A percentile compares a stretch with the other conserved stretches of the same genome.
Evolutionary conservation across 2,113 vertebrate genomes (phyloP).

Genomic region (Eurypyga helias): DNA sequence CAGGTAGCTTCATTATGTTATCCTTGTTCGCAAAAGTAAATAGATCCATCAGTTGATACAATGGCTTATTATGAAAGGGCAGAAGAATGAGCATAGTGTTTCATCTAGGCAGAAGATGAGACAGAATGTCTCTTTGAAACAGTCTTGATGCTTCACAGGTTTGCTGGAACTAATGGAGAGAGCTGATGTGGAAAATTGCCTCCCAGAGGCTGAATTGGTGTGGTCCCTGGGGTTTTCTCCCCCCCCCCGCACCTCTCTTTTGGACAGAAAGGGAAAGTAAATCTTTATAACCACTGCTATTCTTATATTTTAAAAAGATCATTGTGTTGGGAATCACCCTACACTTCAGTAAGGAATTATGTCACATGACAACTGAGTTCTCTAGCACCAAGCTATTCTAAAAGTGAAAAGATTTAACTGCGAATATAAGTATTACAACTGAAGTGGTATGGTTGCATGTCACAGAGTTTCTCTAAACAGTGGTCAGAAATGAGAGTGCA

Average conservation of each 20-base stretch:
- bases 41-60: not conserved
- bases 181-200: constrained; percentile 19
- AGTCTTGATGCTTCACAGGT: constrained; percentile 9
- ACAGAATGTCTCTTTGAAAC: constrained; percentile 24
- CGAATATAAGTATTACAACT: not conserved
- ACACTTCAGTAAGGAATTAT: not conserved
- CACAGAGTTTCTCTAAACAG: not conserved
- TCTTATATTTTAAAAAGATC: not conserved
- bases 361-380: not conserved
- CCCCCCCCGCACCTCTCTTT: not conserved
- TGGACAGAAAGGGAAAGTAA: constrained; percentile 4
- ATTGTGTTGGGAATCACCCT: not conserved
- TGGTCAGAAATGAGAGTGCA: not conserved
- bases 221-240: constrained; percentile 11
- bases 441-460: not conserved
- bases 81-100: not conserved
- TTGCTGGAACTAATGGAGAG: not conserved
- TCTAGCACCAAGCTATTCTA: not conserved
- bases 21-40: not conserved
- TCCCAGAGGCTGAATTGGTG: not conserved
- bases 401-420: not conserved
- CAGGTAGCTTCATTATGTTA: not conserved
- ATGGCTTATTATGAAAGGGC: not conserved
- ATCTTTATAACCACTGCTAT: not conserved
- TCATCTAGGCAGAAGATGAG: not conserved